phyloP scores from a whole-genome alignment of 2,113 vertebrate species.

The Zootoca vivipara region DNA sequence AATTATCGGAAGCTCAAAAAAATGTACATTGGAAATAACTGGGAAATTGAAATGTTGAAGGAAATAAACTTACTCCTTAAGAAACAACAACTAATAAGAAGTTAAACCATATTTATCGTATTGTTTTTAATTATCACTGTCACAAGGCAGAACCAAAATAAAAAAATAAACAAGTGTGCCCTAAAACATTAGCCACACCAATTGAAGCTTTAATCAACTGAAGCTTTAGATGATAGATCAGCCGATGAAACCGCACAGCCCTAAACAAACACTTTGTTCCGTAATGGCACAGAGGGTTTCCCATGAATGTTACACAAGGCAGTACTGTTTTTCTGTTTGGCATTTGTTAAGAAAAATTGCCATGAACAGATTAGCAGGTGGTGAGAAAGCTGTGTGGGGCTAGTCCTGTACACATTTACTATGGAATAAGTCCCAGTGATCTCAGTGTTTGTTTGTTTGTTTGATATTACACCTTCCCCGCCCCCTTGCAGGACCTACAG shows the following conservation, averaged over 20 bases:
- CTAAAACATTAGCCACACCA: not conserved
- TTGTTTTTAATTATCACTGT: not conserved
- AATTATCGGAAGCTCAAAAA: not conserved
- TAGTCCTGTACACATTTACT: not conserved
- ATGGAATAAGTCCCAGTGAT: not conserved
- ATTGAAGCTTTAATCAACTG: not conserved
- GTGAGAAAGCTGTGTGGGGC: not conserved
- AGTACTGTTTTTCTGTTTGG: not conserved
- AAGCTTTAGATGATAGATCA: not conserved
- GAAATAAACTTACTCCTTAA: not conserved
- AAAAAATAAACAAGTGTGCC: not conserved
- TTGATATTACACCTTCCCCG: too few species aligned
- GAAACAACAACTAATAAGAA: not conserved
- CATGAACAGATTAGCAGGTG: not conserved
- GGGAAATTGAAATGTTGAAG: not conserved
- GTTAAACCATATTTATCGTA: not conserved
- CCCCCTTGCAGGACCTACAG: too few species aligned
- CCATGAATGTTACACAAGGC: not conserved
- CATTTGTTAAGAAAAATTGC: not conserved
- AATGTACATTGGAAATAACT: not conserved
- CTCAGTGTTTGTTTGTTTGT: too few species aligned
- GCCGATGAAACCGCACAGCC: not conserved
- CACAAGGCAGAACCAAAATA: not conserved
- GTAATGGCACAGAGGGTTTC: not conserved
- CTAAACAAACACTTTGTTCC: not conserved